Evolutionary conservation across 2,888 invertebrate species (phyloP), one percentile per base, ranked within the genome.

Genomic region (Lycaena phlaeas): DNA sequence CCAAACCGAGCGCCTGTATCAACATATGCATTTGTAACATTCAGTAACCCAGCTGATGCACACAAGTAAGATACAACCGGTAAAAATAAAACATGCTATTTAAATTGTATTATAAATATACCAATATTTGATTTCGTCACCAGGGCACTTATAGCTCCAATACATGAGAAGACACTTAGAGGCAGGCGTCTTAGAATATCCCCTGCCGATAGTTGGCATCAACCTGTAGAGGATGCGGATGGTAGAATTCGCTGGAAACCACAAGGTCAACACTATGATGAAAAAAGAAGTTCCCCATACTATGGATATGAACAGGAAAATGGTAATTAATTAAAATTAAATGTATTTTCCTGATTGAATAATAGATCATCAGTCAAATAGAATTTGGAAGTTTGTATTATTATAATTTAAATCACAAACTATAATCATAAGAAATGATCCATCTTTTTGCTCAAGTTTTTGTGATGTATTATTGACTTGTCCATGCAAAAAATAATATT

Each of bases 141-240:
- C 43, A 82, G 82, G 54, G 82, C 82, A 3, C 58, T 81, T 11
- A 59, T 63, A 60, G 84, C 82, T 2, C 79, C 79, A 9, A 40
- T 44, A 5, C 70, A 76, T 37, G 75, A 79, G 46, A 77, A 73
- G 48, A 54, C 48, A 5, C 51, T 82, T 2, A 57, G 72, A 25
- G 81, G 78, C 5, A 67, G 73, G 28, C 62, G 57, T 41, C 61
- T 89, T 30, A 71, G 72, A 50, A 84, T 87, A 40, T 79, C 78
- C 1, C 84, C 88, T 1, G 89, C 88, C 0, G 87, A 89, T 55
- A 86, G 87, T 42, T 88, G 88, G 88, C 88, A 88, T 58, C 89
- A 89, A 55, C 88, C 89, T 0, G 71, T 61, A 0, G 76, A 76
- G 48, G 51, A 51, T 31, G 57, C 66, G 0, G 63, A 74, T 27